Evolutionary conservation across 2,888 invertebrate genomes (phyloP).

Genomic region (Tinea semifulvella): DNA sequence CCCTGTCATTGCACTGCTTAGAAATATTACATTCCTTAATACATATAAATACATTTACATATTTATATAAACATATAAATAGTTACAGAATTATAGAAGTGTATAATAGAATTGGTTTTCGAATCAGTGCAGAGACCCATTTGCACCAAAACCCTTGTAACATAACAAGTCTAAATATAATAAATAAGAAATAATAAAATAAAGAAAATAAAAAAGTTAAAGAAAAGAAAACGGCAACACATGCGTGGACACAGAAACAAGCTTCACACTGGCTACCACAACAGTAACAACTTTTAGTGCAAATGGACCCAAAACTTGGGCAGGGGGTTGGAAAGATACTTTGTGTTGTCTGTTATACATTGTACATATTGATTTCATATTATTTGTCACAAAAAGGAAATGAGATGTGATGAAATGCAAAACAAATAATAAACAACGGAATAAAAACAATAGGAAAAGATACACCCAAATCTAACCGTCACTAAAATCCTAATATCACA

Average conservation of each 20-base stretch:
- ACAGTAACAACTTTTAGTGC: constrained; percentile 33
- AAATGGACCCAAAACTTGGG: constrained; percentile 59
- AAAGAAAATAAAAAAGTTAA: background rate
- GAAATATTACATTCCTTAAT: background rate
- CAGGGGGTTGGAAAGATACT: constrained; percentile 43
- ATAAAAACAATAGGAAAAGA: background rate
- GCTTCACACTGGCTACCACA: constrained; percentile 16
- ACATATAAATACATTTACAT: too few relatives aligned
- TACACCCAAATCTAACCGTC: too few relatives aligned
- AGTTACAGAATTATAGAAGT: background rate
- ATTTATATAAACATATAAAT: too few relatives aligned
- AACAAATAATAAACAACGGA: background rate
- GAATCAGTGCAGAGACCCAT: constrained; percentile 56
- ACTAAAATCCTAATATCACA: too few relatives aligned
- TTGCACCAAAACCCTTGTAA: constrained; percentile 36
- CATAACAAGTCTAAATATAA: too few relatives aligned
- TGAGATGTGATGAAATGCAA: too few relatives aligned
- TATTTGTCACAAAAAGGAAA: background rate
- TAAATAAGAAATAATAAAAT: too few relatives aligned
- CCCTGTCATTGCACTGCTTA: constrained; percentile 50
- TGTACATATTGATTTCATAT: background rate
- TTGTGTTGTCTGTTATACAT: constrained; percentile 48
- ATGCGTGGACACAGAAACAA: constrained; percentile 64
- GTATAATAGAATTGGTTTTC: constrained; percentile 20
- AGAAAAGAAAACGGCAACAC: constrained; percentile 36